Conservation (phyloP, 2,113 vertebrate species). For the Clarias magur region DNA sequence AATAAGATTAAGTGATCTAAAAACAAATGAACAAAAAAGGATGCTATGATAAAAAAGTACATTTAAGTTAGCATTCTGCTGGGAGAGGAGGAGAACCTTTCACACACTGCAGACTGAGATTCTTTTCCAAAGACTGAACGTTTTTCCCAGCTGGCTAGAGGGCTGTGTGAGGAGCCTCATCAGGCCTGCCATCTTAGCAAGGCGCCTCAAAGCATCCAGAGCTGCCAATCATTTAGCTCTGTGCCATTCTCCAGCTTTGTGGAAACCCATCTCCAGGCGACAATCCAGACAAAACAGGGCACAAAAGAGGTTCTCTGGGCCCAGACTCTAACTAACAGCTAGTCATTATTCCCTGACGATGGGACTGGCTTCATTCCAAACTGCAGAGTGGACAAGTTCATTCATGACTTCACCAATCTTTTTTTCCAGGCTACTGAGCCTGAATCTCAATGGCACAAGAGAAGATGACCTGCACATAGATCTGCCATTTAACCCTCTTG, state of each 20-base stretch:
- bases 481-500: background rate
- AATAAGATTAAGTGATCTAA: background rate
- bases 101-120: conserved; percentile 24
- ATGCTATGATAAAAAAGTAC: background rate
- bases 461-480: conserved; percentile 1
- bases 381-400: conserved; percentile 54
- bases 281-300: conserved; percentile 62
- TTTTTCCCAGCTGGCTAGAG: conserved; percentile 40
- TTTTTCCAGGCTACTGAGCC: conserved; percentile 2
- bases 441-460: conserved; percentile 31
- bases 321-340: conserved; percentile 60
- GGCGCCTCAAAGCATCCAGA: conserved; percentile 52
- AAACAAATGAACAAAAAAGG: background rate
- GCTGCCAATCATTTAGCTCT: conserved; percentile 59
- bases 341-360: conserved; percentile 58
- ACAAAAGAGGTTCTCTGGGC: conserved; percentile 54
- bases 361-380: conserved; percentile 56
- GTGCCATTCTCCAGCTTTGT: conserved; percentile 66
- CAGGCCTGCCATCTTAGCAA: conserved; percentile 54
- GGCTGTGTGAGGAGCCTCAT: conserved; percentile 63
- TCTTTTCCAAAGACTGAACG: conserved; percentile 29
- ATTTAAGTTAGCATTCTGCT: conserved; percentile 6
- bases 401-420: conserved; percentile 60
- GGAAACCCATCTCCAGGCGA: conserved; percentile 64
- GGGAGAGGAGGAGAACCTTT: conserved; percentile 12